These are phyloP conservation scores for Rhabdomys dilectus DNA, from an alignment of 2,113 vertebrate genomes.

Conservation along the genomic window DNA sequence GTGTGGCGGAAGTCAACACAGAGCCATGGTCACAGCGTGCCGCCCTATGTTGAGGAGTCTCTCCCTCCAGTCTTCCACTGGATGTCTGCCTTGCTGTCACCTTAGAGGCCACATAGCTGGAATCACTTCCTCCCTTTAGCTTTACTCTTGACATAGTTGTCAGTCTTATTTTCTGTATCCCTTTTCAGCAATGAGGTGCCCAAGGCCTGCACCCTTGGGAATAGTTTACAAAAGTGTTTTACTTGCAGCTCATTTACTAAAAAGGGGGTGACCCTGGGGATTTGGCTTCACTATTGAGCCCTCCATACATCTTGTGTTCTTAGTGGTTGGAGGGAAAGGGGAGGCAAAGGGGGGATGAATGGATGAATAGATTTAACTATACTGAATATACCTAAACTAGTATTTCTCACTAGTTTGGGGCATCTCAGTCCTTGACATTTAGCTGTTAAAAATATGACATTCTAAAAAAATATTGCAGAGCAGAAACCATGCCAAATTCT, in stretches of 20 bases:
- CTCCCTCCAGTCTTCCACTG: neutral
- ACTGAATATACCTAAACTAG: neutral
- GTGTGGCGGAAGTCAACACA: neutral
- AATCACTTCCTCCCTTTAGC: neutral
- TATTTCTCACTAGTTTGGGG: neutral
- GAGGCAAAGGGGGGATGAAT: neutral
- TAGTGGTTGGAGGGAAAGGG: neutral
- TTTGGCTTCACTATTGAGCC: neutral
- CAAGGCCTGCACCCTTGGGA: neutral
- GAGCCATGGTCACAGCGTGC: neutral
- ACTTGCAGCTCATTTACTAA: neutral
- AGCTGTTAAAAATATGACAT: constrained; percentile 3
- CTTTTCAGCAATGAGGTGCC: neutral
- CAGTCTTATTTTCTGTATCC: neutral
- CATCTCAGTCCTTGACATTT: neutral
- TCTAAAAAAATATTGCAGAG: neutral
- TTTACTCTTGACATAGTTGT: neutral
- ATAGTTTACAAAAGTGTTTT: neutral
- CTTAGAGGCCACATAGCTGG: neutral
- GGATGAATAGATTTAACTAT: neutral
- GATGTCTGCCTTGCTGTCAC: neutral
- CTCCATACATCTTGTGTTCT: neutral
- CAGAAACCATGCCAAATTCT: neutral
- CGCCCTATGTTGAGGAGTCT: accelerated
- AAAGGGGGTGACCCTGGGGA: neutral